Percentiles rank a stretch among this genome's conserved stretches.
These are phyloP conservation scores for Megaleporinus macrocephalus DNA, from an alignment of 2,113 vertebrate species.

Conservation along the genomic window DNA sequence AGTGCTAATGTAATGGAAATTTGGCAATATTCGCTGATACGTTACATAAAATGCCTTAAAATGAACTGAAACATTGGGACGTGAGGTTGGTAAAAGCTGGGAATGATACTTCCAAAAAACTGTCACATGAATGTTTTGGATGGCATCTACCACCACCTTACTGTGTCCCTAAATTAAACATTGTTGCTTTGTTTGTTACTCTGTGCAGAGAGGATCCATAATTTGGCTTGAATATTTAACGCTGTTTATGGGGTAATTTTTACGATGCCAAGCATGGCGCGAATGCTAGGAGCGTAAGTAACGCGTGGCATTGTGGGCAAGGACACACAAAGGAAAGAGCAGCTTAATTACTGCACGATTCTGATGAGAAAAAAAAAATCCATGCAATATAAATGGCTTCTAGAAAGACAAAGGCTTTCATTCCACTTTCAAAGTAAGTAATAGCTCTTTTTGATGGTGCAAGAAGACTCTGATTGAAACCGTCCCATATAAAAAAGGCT, in stretches of 20 bases:
- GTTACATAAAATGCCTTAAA: neutral
- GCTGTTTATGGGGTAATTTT: constrained; percentile 5
- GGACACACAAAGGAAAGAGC: neutral
- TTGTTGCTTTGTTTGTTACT: neutral
- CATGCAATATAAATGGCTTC: constrained; percentile 12
- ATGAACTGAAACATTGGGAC: neutral
- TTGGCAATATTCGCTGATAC: neutral
- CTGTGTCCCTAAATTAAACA: neutral
- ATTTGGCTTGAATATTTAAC: neutral
- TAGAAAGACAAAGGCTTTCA: constrained; percentile 16
- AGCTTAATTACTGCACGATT: neutral
- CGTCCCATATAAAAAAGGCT: neutral
- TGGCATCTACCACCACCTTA: neutral
- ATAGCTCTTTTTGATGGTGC: constrained; percentile 25
- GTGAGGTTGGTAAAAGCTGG: neutral
- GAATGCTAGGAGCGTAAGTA: neutral
- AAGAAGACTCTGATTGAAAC: constrained; percentile 40
- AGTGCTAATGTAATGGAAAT: neutral
- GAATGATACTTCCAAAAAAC: neutral
- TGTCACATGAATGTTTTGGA: neutral
- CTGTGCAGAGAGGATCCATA: neutral
- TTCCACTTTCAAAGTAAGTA: constrained; percentile 6
- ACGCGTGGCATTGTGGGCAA: neutral
- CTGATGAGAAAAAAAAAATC: neutral
- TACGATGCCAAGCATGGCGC: neutral